Conservation (phyloP, 2,888 invertebrate species). For the Chelonus formosanus region DNA sequence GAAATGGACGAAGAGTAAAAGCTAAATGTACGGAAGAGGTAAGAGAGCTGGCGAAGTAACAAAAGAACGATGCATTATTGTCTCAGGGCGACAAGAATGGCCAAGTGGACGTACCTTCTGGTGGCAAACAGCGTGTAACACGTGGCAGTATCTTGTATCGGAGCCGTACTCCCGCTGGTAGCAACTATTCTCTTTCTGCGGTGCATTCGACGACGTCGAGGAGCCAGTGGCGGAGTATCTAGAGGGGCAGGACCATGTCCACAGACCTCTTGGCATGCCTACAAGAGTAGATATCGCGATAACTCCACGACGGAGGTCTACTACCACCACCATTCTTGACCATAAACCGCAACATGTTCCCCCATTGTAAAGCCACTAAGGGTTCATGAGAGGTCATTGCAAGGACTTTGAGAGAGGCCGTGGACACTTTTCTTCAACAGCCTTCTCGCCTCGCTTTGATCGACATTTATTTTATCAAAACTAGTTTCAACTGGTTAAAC, state of each 20-base stretch:
- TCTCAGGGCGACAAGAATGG: slow-evolving; percentile 48
- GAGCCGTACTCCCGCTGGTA: slow-evolving; percentile 59
- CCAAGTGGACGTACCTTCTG: slow-evolving; percentile 53
- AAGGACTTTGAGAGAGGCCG: slow-evolving; percentile 52
- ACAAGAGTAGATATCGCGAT: slow-evolving; percentile 62
- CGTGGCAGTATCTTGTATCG: slow-evolving; percentile 65
- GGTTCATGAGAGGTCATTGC: slow-evolving; percentile 62
- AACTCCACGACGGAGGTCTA: slow-evolving; percentile 60
- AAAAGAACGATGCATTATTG: slow-evolving; percentile 46
- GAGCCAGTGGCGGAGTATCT: slow-evolving; percentile 31
- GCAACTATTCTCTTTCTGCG: slow-evolving; percentile 30
- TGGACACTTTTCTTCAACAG: slow-evolving; percentile 45
- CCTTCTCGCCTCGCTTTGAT: slow-evolving; percentile 1
- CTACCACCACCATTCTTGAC: slow-evolving; percentile 40
- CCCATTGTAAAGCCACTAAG: slow-evolving; percentile 39
- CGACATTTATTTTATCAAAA: neutral
- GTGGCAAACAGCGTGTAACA: slow-evolving; percentile 65
- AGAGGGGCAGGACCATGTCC: slow-evolving; percentile 42
- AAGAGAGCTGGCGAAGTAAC: slow-evolving; percentile 26
- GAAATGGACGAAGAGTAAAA: neutral
- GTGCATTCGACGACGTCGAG: slow-evolving; percentile 35
- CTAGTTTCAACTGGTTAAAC: too few relatives aligned
- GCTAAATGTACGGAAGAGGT: neutral
- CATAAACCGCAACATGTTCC: slow-evolving; percentile 37
- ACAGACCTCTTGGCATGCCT: slow-evolving; percentile 53